Evolutionary conservation across 2,797 vertebrate genomes (phyloP), one percentile per base, ranked within the genome.

Genomic region (Tapera naevia): DNA sequence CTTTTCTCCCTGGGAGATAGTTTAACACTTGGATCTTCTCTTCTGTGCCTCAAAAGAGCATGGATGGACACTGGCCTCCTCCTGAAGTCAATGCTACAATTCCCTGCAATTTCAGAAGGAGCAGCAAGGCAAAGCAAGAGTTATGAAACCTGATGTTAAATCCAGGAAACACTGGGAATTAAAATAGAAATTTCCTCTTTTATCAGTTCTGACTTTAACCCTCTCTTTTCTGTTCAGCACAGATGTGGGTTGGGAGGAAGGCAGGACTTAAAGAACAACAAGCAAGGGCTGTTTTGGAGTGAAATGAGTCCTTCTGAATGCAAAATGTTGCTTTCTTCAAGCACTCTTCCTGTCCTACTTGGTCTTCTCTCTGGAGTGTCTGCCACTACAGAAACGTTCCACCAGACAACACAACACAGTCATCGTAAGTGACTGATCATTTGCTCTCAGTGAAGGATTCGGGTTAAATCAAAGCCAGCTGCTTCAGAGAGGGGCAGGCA

Each of bases 381-480:
- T 76, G 66, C 27, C 45, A 17, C 39, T n/a, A 50, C 45, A 1
- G 88, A 95, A 97, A 95, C 88, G 86, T 93, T 95, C 96, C 95
- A 94, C 80, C 83, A 91, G 96, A 96, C 75, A 97, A 86, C 53
- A 69, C 95, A 95, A 89, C 92, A 32, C 32, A 80, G 66, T 46
- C 93, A 93, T 92, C 22, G 11, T 91, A 93, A 96, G 41, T 83
- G 94, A 96, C 96, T 97, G 97, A 97, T 97, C 96, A 84, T 94
- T 95, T 95, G 94, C 93, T 96, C 94, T 93, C 84, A 5, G 86
- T 50, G 73, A 93, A 97, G 92, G 97, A 97, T 95, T 97, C 93
- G 80, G 95, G 91, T 91, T 97, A 97, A 98, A 98, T 98, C 97
- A 98, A 98, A 98, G 91, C 97, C 98, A 98, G 97, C 97, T 98